Base-by-base conservation (phyloP, 2,113 vertebrate genomes). In the Casuarius casuarius region DNA sequence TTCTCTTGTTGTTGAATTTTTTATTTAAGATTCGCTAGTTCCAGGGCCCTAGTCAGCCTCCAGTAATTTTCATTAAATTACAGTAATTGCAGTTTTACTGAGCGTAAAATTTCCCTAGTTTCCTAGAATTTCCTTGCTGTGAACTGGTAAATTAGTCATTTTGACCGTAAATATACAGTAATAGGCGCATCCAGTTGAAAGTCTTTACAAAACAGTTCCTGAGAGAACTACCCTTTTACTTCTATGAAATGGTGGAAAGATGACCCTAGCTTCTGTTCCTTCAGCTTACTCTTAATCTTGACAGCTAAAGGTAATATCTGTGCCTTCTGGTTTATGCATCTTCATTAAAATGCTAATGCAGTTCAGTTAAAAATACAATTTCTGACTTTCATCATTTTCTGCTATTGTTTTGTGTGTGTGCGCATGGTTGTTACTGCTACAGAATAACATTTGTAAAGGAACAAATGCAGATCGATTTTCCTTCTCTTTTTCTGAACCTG, bases 1-100 rank as follows among this genome's bases (percentile, higher is more conserved):
- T 95, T 95, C 63, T 94, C 49, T 91, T 97, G 78, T 61, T 92
- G 77, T 70, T 96, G 87, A 91, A 90, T 96, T 95, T 95, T 97
- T 97, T 72, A 97, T 94, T 92, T 94, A 61, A 77, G 25, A 54
- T 92, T 96, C 75, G 48, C 46, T 80, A 61, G 65, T 54, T 54
- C 71, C 23, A 38, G 74, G 70, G 78, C 63, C 61, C 22, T 44
- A 67, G 59, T 91, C 44, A 89, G 58, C 67, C 71, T 91, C 71
- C 59, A 95, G 71, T 91, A 90, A 59, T 87, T 94, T 81, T 89
- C 78, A 91, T 94, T 94, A 94, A 92, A 95, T 83, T 92, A 91
- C 6, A 86, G 84, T 59, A 91, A 94, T 87, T 88, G 40, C 21
- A 70, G 52, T 80, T 92, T 95, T 97, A 92, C 89, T 84, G 82